Conservation (phyloP, 2,113 vertebrate species). For the Brachirus orientalis region DNA sequence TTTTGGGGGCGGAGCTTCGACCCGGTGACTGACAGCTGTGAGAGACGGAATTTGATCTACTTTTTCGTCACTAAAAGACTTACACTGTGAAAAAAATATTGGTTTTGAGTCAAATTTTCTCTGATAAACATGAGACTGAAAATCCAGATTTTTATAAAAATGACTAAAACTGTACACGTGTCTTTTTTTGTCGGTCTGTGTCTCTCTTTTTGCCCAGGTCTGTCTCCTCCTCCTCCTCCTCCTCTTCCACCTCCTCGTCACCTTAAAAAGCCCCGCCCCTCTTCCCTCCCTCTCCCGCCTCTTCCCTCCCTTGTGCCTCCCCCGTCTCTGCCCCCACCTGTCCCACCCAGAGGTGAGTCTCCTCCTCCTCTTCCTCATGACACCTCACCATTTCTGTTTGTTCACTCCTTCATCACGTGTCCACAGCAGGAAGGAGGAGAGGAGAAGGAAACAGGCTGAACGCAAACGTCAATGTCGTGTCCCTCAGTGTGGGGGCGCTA, state of each 20-base stretch:
- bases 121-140: too few species aligned
- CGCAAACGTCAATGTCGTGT: conserved; percentile 78
- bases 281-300: conserved; percentile 26
- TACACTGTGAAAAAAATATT: too few species aligned
- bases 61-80: too few species aligned
- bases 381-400: too few species aligned
- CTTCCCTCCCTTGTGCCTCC: background rate
- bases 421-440: conserved; percentile 40
- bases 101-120: too few species aligned
- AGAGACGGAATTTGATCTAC: too few species aligned
- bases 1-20: too few species aligned
- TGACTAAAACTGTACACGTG: too few species aligned
- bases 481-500: conserved; percentile 66
- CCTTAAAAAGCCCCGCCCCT: conserved; percentile 35
- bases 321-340: conserved; percentile 42
- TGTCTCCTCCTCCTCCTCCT: conserved; percentile 8
- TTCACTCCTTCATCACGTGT: background rate
- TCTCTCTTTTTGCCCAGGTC: too few species aligned
- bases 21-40: too few species aligned
- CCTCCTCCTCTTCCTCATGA: background rate
- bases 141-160: background rate
- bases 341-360: conserved; percentile 60
- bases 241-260: conserved; percentile 76
- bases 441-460: conserved; percentile 31
- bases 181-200: background rate